Evolutionary conservation across 2,113 vertebrate species (phyloP).

Genomic region (Paratilapia polleni): DNA sequence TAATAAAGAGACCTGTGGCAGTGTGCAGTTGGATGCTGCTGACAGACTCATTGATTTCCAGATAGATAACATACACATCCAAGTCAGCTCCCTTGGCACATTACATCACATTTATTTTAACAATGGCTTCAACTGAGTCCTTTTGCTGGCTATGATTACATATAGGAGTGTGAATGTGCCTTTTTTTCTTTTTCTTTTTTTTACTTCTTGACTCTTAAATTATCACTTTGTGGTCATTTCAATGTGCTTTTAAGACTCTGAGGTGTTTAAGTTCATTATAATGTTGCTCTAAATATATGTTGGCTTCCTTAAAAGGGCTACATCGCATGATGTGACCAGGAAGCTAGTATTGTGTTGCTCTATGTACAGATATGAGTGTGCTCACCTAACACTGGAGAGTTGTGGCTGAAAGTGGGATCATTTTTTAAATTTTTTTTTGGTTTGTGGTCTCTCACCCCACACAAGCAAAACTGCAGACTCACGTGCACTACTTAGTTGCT

Average conservation of each 20-base stretch:
- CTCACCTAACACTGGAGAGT: slow-evolving; percentile 7
- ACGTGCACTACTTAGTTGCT: neutral
- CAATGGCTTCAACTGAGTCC: slow-evolving; percentile 52
- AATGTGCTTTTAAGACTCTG: neutral
- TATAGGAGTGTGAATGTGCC: slow-evolving; percentile 1
- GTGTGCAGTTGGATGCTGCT: slow-evolving; percentile 65
- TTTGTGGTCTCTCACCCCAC: neutral
- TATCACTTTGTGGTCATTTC: neutral
- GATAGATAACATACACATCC: slow-evolving; percentile 61
- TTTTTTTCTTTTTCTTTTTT: neutral
- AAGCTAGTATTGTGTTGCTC: slow-evolving; percentile 18
- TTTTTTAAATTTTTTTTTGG: slow-evolving; percentile 10
- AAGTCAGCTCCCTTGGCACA: slow-evolving; percentile 50
- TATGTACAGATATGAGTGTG: slow-evolving; percentile 1
- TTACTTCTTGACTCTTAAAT: neutral
- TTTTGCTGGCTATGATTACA: slow-evolving; percentile 35
- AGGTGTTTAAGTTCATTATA: neutral
- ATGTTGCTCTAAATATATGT: neutral
- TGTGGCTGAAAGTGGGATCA: slow-evolving; percentile 5
- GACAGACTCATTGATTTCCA: slow-evolving; percentile 68
- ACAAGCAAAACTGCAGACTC: neutral
- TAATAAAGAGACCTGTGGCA: slow-evolving; percentile 68
- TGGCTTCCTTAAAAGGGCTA: neutral
- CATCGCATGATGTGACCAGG: slow-evolving; percentile 6
- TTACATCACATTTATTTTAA: slow-evolving; percentile 69